phyloP scores from a whole-genome alignment of 2,888 invertebrate species.

The Strigamia maritima region DNA sequence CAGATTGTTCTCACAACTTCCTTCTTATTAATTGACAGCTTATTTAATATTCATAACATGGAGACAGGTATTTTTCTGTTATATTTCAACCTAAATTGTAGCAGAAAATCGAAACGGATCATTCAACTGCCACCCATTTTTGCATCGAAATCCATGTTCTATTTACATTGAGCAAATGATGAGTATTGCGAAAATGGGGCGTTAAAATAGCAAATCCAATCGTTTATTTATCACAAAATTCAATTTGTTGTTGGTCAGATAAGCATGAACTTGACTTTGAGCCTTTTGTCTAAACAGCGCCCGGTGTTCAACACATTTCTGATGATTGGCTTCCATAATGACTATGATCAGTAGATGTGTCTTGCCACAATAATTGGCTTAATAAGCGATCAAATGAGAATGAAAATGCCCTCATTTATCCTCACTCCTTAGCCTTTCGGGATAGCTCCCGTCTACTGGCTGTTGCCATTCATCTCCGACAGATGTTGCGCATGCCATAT shows the following conservation, averaged over 20 bases:
- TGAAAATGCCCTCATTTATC: slow-evolving; percentile 4
- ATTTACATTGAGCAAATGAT: too few species aligned
- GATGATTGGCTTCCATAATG: slow-evolving; percentile 7
- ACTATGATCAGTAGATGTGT: background rate
- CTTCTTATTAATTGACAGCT: slow-evolving; percentile 20
- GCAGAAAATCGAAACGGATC: slow-evolving; percentile 3
- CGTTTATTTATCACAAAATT: background rate
- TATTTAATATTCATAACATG: slow-evolving; percentile 1
- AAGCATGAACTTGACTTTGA: background rate
- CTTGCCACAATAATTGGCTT: slow-evolving; percentile 15
- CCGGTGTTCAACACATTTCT: background rate
- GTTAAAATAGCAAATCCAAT: background rate
- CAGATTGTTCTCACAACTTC: slow-evolving; percentile 14
- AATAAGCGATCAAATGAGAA: slow-evolving; percentile 12
- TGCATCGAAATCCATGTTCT: slow-evolving; percentile 1
- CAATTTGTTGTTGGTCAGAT: background rate
- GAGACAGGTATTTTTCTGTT: slow-evolving; percentile 23
- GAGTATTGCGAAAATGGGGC: background rate
- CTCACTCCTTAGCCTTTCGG: slow-evolving; percentile 5
- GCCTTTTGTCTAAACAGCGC: background rate
- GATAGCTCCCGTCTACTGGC: background rate
- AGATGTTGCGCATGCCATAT: background rate
- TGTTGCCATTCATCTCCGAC: background rate
- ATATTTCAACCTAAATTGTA: background rate
- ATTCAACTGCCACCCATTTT: background rate